Evolutionary conservation across 2,888 invertebrate species (phyloP).

Genomic region (Drosophila meridionalis): DNA sequence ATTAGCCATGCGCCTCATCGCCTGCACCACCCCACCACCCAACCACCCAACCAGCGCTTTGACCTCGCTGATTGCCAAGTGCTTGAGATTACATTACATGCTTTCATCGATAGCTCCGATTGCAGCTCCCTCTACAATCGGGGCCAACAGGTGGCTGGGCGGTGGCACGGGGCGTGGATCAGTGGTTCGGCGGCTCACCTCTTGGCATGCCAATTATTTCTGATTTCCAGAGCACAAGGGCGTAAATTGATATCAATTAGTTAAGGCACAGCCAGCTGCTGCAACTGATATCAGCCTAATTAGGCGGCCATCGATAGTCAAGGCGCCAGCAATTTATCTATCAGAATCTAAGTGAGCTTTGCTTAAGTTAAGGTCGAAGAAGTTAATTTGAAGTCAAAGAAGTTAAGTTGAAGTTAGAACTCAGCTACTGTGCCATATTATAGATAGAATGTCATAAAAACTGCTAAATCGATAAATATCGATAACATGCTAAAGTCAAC

Average conservation of each 20-base stretch:
- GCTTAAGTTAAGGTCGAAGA: too few relatives aligned
- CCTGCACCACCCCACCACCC: neutral
- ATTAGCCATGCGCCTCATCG: neutral
- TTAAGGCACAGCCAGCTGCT: neutral
- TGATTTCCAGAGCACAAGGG: neutral
- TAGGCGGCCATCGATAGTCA: neutral
- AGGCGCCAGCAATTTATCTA: neutral
- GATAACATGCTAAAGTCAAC: neutral
- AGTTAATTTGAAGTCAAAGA: neutral
- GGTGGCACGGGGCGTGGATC: neutral
- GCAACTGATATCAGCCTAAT: neutral
- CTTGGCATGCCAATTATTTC: conserved; percentile 8
- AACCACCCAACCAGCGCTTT: neutral
- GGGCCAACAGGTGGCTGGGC: conserved; percentile 14
- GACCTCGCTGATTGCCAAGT: conserved; percentile 9
- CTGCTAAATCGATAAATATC: neutral
- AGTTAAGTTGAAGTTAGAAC: neutral
- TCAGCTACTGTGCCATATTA: neutral
- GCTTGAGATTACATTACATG: conserved; percentile 34
- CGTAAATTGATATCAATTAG: conserved; percentile 9
- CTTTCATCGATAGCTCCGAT: conserved; percentile 17
- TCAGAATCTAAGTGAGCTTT: neutral
- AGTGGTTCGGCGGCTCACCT: neutral
- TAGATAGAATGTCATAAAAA: neutral
- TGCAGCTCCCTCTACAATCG: conserved; percentile 1